Conservation (phyloP, 2,888 invertebrate species). For the Lamellibrachia satsuma region DNA sequence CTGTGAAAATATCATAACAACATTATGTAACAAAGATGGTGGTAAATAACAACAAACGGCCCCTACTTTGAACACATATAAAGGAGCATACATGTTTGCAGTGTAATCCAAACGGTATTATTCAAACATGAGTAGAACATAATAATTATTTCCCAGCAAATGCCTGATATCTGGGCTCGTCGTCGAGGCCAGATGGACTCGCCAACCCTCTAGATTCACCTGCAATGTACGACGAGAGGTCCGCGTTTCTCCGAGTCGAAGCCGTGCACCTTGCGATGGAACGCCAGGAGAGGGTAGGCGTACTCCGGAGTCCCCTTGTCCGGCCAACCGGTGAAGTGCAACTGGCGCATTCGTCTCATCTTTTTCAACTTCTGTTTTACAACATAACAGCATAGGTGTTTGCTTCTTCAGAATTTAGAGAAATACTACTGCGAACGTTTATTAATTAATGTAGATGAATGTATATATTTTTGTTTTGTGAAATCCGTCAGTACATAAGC, state of each 20-base stretch:
- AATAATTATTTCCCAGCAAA: not conserved
- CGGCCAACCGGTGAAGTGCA: not conserved
- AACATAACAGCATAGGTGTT: not conserved
- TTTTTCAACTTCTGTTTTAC: not conserved
- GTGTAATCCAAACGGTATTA: not conserved
- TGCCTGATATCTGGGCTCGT: not conserved
- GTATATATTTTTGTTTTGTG: not conserved
- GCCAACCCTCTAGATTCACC: not conserved
- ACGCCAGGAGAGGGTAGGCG: not conserved
- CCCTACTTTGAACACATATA: not conserved
- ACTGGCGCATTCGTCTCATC: conserved; percentile 5
- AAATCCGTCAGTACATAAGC: not conserved
- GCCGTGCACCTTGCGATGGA: not conserved
- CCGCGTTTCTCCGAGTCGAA: conserved; percentile 10
- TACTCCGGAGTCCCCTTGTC: not conserved
- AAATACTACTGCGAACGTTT: not conserved
- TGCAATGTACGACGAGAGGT: not conserved
- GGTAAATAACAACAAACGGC: not conserved
- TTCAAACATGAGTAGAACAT: not conserved
- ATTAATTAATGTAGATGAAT: not conserved
- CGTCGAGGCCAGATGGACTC: not conserved
- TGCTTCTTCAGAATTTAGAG: not conserved
- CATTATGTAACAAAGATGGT: not conserved
- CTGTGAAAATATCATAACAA: not conserved
- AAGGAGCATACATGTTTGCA: not conserved